Base-by-base conservation (phyloP, 2,113 vertebrate genomes). In the Callipepla californica region DNA sequence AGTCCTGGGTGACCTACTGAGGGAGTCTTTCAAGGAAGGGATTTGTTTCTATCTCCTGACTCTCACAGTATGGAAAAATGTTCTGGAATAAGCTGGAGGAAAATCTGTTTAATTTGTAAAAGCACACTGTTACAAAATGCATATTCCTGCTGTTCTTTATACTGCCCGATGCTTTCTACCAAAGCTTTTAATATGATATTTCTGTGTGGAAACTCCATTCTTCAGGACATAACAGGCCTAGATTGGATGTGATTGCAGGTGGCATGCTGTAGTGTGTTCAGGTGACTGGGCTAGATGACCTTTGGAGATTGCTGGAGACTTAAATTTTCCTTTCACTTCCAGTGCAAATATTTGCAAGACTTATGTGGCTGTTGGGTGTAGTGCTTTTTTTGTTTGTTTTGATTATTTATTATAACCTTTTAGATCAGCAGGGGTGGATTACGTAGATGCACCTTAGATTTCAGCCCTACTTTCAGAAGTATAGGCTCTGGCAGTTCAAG, bases 381-480 rank as follows among this genome's bases (percentile, higher is more conserved):
- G 30, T 57, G 9, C 14, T 16, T 4, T 89, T 50, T 63, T 8
- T 50, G n/a, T 70, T n/a, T 50, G 25, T 26, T 28, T 57, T 19
- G 25, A 5, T 75, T 65, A 4, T 26, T 53, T 32, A 3, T 44
- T 77, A 21, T 40, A 62, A 15, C 13, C 55, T 25, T 53, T 53
- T 42, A n/a, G 19, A 21, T 59, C 68, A 26, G 69, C 25, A 44
- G 42, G 51, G 21, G 7, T 30, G 2, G 34, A 8, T 79, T 63
- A 8, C 16, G n/a, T 7, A 72, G 7, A 8, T 58, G 44, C 45
- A 36, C 28, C 38, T 67, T 57, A 20, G 25, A 34, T 90, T 88
- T 26, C n/a, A 78, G 15, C 25, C 14, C 16, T 45, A 1, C 0
- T 0, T 28, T 65, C 5, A 25, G 34, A 68, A 67, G 5, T n/a